These are phyloP conservation scores for Anoplolepis gracilipes DNA, from an alignment of 1,140 invertebrate species.

Conservation along the genomic window DNA sequence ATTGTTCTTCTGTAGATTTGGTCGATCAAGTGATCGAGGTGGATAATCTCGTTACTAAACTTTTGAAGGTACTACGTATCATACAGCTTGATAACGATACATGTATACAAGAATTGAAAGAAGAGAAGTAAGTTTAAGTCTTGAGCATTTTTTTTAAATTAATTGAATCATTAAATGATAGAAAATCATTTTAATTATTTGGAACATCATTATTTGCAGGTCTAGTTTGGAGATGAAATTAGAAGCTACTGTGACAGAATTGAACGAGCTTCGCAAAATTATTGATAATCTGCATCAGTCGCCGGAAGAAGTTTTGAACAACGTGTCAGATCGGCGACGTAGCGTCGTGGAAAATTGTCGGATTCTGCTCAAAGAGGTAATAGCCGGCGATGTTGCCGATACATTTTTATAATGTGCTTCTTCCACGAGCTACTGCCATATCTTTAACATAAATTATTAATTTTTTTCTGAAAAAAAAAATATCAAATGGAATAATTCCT, in stretches of 20 bases:
- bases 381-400: slow-evolving; percentile 69
- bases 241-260: slow-evolving; percentile 75
- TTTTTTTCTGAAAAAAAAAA: slow-evolving; percentile 65
- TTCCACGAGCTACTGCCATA: slow-evolving; percentile 48
- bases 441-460: slow-evolving; percentile 67
- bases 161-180: neutral
- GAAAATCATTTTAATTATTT: neutral
- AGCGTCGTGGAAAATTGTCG: slow-evolving; percentile 78
- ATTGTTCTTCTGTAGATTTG: slow-evolving; percentile 84
- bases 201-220: slow-evolving; percentile 67
- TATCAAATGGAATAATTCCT: slow-evolving; percentile 73
- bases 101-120: slow-evolving; percentile 88
- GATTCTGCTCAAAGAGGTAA: slow-evolving; percentile 79
- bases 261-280: slow-evolving; percentile 76
- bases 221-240: slow-evolving; percentile 81
- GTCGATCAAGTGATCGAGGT: slow-evolving; percentile 92
- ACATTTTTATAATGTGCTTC: slow-evolving; percentile 65
- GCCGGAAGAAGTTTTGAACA: slow-evolving; percentile 74
- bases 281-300: slow-evolving; percentile 69
- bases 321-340: slow-evolving; percentile 74
- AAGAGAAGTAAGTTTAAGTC: slow-evolving; percentile 84
- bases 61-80: slow-evolving; percentile 91
- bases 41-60: slow-evolving; percentile 90
- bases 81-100: slow-evolving; percentile 90
- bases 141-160: neutral